Evolutionary conservation across 2,888 invertebrate genomes (phyloP).

Genomic region (Endomychus coccineus): DNA sequence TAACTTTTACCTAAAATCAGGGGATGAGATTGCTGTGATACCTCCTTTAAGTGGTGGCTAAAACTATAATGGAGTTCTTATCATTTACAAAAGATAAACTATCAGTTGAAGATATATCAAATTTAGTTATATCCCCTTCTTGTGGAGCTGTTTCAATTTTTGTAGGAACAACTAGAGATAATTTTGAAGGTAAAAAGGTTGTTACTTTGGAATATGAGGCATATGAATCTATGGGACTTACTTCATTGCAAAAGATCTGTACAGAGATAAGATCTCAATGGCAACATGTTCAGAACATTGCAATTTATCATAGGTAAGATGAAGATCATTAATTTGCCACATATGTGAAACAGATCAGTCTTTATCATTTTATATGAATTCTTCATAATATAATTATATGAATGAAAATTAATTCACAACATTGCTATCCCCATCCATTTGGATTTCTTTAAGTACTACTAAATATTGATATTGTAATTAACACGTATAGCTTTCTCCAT

Average conservation of each 20-base stretch:
- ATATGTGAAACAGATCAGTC: no score
- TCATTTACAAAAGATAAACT: constrained; percentile 61
- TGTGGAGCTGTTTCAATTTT: constrained; percentile 89
- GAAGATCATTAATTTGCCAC: no score
- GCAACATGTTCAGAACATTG: constrained; percentile 68
- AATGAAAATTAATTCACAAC: no score
- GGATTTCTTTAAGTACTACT: no score
- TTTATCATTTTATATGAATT: no score
- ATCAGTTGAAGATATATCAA: constrained; percentile 58
- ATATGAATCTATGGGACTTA: constrained; percentile 85
- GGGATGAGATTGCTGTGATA: constrained; percentile 84
- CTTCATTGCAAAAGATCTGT: constrained; percentile 74
- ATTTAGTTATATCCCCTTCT: constrained; percentile 57
- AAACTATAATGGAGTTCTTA: constrained; percentile 56
- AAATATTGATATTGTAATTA: no score
- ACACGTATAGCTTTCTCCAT: no score
- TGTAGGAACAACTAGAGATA: constrained; percentile 81
- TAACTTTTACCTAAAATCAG: constrained; percentile 48
- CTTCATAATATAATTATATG: no score
- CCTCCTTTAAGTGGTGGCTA: constrained; percentile 92
- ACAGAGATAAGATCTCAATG: constrained; percentile 64
- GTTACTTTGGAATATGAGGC: constrained; percentile 86
- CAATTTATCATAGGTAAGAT: constrained; percentile 72
- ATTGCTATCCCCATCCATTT: no score
- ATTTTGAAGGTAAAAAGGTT: constrained; percentile 78